Percentiles rank a stretch among this genome's conserved stretches.
Conservation (phyloP, 1,140 invertebrate species). For the Drosophila obscura region DNA sequence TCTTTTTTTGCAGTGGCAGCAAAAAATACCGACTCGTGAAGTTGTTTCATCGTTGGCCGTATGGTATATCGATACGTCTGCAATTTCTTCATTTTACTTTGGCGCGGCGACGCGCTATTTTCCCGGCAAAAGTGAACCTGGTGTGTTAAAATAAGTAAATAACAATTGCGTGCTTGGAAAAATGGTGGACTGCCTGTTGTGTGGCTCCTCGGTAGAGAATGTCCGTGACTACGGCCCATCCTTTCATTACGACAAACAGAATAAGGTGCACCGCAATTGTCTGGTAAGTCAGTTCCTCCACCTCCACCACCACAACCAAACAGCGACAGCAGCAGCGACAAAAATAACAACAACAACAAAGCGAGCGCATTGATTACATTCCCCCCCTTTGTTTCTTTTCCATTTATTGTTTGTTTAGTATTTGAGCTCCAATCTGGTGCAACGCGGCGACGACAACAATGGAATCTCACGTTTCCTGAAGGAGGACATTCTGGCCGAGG, state of each 20-base stretch:
- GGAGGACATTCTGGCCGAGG: conserved; percentile 41
- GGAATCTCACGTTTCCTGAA: conserved; percentile 35
- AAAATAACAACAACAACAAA: too few species aligned
- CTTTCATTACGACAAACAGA: not conserved
- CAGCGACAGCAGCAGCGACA: too few species aligned
- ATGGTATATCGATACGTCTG: not conserved
- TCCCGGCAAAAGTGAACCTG: not conserved
- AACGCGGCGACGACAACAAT: conserved; percentile 12
- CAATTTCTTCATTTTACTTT: not conserved
- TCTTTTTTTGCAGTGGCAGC: too few species aligned
- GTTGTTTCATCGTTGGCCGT: too few species aligned
- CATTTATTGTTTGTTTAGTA: conserved; percentile 34
- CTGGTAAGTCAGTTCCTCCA: conserved; percentile 27
- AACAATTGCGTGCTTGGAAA: not conserved
- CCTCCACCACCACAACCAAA: too few species aligned
- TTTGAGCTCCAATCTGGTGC: conserved; percentile 52
- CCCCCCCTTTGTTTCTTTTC: too few species aligned
- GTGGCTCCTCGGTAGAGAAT: not conserved
- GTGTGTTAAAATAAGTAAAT: too few species aligned
- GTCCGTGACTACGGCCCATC: not conserved
- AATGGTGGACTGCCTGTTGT: not conserved
- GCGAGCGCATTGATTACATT: too few species aligned
- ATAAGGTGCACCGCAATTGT: conserved; percentile 46
- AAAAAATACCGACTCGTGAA: too few species aligned
- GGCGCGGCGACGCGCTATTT: not conserved